Percentiles rank a stretch among this genome's conserved stretches.
Evolutionary conservation across 2,888 invertebrate genomes (phyloP).

Genomic region (Drosophila acutilabella): DNA sequence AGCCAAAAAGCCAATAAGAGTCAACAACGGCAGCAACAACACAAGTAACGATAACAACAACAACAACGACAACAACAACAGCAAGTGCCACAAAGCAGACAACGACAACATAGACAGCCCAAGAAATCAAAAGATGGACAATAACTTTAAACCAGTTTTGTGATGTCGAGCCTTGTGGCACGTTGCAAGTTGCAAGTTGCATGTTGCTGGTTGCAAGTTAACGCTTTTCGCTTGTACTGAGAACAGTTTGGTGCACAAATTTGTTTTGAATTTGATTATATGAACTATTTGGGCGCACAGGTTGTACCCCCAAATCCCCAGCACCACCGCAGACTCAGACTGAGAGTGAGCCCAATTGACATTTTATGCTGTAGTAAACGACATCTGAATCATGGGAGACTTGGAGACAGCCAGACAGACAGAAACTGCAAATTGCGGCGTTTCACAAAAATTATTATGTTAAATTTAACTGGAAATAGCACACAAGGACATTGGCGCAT

Average conservation of each 20-base stretch:
- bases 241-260: conserved; percentile 65
- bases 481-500: conserved; percentile 78
- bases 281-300: conserved; percentile 65
- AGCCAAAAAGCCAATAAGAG: conserved; percentile 80
- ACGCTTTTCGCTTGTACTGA: conserved; percentile 51
- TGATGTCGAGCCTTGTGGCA: conserved; percentile 70
- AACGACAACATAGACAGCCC: conserved; percentile 68
- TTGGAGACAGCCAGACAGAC: conserved; percentile 26
- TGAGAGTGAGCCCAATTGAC: conserved; percentile 68
- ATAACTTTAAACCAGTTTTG: conserved; percentile 78
- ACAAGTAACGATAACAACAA: conserved; percentile 44
- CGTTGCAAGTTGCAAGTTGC: conserved; percentile 34
- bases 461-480: conserved; percentile 75
- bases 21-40: conserved; percentile 55
- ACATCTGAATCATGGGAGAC: conserved; percentile 49
- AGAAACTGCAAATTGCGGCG: conserved; percentile 68
- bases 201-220: conserved; percentile 26
- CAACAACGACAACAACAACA: conserved; percentile 45
- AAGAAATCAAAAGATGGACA: conserved; percentile 81
- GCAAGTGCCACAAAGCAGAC: conserved; percentile 64
- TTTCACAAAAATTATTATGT: conserved; percentile 80
- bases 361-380: conserved; percentile 75
- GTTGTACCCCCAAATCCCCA: conserved; percentile 34
- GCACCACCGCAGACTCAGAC: conserved; percentile 12
- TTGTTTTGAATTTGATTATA: conserved; percentile 80